These are phyloP conservation scores for Drosophila melanica DNA, from an alignment of 1,140 invertebrate genomes.

Conservation along the genomic window DNA sequence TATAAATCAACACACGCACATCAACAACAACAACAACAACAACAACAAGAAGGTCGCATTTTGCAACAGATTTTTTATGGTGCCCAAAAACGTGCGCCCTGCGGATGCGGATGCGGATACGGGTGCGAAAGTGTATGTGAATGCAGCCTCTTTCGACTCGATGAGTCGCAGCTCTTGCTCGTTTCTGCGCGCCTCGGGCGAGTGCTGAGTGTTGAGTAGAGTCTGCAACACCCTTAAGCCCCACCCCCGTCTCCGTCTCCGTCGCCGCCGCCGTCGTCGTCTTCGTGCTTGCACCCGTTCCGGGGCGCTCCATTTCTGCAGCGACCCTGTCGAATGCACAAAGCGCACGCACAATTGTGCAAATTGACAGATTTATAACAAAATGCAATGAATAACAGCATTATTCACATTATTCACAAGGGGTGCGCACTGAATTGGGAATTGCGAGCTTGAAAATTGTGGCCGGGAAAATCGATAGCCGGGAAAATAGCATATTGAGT, in stretches of 20 bases:
- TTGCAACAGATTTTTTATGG: constrained; percentile 66
- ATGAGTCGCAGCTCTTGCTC: not conserved
- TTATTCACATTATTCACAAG: constrained; percentile 57
- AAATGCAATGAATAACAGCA: constrained; percentile 78
- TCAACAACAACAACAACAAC: not conserved
- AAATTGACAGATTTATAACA: constrained; percentile 82
- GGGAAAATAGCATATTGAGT: constrained; percentile 8
- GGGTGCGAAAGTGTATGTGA: not conserved
- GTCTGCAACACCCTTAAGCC: constrained; percentile 17
- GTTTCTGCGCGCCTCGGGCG: constrained; percentile 1
- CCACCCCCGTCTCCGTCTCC: not conserved
- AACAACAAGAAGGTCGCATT: constrained; percentile 17
- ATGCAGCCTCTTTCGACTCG: constrained; percentile 1
- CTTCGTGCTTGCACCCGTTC: not conserved
- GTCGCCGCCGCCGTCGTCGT: not conserved
- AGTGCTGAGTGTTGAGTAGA: constrained; percentile 6
- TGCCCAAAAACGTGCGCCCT: constrained; percentile 45
- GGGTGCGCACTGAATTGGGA: constrained; percentile 1
- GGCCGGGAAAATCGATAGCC: constrained; percentile 21
- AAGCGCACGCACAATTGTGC: constrained; percentile 74
- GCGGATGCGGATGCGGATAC: constrained; percentile 33
- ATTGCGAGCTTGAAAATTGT: not conserved
- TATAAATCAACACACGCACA: constrained; percentile 71
- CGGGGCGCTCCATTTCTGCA: not conserved
- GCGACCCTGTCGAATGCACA: constrained; percentile 44